Evolutionary conservation across 2,888 invertebrate genomes (phyloP).

Genomic region (Brachynemurus nebulosus): DNA sequence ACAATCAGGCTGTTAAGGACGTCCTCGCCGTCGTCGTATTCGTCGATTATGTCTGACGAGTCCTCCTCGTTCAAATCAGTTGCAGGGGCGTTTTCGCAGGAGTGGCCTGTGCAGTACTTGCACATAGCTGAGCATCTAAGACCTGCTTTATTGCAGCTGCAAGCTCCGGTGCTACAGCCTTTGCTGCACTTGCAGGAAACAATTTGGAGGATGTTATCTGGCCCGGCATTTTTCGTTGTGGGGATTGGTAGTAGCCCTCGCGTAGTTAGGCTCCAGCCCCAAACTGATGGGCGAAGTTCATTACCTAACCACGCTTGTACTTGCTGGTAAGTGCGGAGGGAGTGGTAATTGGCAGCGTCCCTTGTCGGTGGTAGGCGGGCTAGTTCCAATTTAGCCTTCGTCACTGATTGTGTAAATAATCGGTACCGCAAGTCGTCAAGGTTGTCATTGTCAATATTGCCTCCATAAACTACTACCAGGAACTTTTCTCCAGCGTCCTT

Average conservation of each 20-base stretch:
- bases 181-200: slow-evolving; percentile 6
- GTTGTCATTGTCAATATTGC: too few relatives aligned
- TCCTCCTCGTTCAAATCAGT: too few relatives aligned
- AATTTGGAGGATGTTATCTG: slow-evolving; percentile 1
- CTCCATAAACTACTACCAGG: slow-evolving; percentile 7
- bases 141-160: slow-evolving; percentile 6
- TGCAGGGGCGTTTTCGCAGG: slow-evolving; percentile 10
- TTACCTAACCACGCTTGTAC: slow-evolving; percentile 8
- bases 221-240: background rate
- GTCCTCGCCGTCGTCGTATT: too few relatives aligned
- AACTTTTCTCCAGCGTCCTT: slow-evolving; percentile 6
- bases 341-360: slow-evolving; percentile 11
- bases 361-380: slow-evolving; percentile 12
- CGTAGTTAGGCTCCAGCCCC: slow-evolving; percentile 8
- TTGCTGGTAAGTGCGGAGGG: slow-evolving; percentile 14
- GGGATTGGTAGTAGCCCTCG: slow-evolving; percentile 8
- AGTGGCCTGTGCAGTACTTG: slow-evolving; percentile 8
- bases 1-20: too few relatives aligned
- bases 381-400: slow-evolving; percentile 2
- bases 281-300: slow-evolving; percentile 9
- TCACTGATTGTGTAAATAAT: background rate
- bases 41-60: too few relatives aligned
- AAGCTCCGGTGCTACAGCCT: slow-evolving; percentile 5
- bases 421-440: slow-evolving; percentile 4
- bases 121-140: slow-evolving; percentile 5